These are phyloP conservation scores for Leucosticte australis DNA, from an alignment of 2,113 vertebrate species.

Conservation along the genomic window DNA sequence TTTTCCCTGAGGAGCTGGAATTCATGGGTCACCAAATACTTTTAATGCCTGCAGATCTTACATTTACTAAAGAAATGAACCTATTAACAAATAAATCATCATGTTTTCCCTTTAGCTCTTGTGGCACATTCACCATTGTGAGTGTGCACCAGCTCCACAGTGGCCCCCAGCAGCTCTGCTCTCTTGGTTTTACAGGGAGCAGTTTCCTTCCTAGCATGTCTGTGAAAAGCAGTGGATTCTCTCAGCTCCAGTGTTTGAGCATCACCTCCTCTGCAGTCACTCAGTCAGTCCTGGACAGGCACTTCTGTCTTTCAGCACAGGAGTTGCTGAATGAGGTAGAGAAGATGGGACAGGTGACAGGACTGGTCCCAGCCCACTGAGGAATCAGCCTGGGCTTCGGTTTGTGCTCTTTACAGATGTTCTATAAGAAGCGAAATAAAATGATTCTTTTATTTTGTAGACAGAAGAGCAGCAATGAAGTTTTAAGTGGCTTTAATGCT, in stretches of 20 bases:
- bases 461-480: neutral
- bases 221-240: neutral
- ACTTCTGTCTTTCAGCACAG: neutral
- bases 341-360: neutral
- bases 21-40: neutral
- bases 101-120: neutral
- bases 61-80: neutral
- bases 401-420: neutral
- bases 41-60: neutral
- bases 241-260: neutral
- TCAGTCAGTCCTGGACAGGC: neutral
- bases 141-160: neutral
- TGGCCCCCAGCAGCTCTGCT: neutral
- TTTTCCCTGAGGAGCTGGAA: neutral
- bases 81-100: neutral
- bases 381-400: neutral
- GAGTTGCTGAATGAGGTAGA: neutral
- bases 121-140: neutral
- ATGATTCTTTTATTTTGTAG: neutral
- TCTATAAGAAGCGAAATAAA: neutral
- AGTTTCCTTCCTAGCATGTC: neutral
- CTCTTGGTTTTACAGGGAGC: neutral
- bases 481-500: neutral
- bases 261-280: fast-evolving
- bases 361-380: neutral